Evolutionary conservation across 2,888 invertebrate species (phyloP), one percentile per base, ranked within the genome.

Genomic region (Steinernema scapterisci): DNA sequence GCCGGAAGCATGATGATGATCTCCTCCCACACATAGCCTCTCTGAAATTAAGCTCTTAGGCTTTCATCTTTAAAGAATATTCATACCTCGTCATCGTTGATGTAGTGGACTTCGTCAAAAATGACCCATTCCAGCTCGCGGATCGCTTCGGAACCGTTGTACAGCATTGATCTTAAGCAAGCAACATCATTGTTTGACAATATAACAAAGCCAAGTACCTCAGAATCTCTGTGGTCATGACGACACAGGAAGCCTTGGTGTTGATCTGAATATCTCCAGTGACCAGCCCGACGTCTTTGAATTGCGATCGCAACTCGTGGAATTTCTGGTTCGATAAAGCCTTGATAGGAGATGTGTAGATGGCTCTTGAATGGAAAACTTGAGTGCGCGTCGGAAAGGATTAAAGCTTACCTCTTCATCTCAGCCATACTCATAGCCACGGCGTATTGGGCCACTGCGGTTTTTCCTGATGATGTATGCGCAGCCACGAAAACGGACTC

Each of bases 11-110:
- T 91, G 83, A 99, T 99, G 2, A 99, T 90, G 0, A 95, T 95
- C 89, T 99, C 97, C 89, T 99, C 99, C 99, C 99, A 99, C 0
- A 99, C 99, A 87, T 97, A 95, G 13, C 99, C 99, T 79, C 99
- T 90, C 92, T 93, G 27, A 63, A 72, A 38, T 63, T 51, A 23
- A 54, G 77, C 13, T 1, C 5, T 27, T 25, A 16, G 19, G 6
- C 11, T 19, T 16, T 25, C 46, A 44, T n/a, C 7, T 7, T 19
- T 25, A 19, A 73, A 19, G 2, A 31, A 19, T n/a, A 23, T 38
- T 9, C 38, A 31, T 23, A 75, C 94, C 90, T 95, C 95, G 52
- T 92, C 91, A 89, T 99, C 95, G 88, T 97, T 99, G 79, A 99
- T 95, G 87, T 99, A 99, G 88, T 99, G 99, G 7, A 97, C 96